Percentiles rank a stretch among this genome's conserved stretches.
Evolutionary conservation across 2,113 vertebrate species (phyloP).

Genomic region (Cebidichthys violaceus): DNA sequence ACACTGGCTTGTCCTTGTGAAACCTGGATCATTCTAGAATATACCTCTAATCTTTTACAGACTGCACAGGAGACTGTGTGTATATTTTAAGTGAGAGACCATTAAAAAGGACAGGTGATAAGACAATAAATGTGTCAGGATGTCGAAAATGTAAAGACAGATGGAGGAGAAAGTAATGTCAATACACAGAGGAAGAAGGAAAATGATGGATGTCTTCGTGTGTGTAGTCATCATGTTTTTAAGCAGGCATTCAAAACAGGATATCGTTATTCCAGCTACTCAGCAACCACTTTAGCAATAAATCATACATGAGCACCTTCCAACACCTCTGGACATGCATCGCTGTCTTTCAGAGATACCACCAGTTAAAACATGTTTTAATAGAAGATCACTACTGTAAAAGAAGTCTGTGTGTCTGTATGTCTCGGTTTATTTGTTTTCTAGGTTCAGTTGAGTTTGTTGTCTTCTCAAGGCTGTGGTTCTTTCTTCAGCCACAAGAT

Average conservation of each 20-base stretch:
- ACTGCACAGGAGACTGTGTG: conserved; percentile 2
- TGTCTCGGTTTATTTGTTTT: conserved; percentile 42
- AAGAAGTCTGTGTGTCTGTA: conserved; percentile 69
- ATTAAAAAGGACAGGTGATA: conserved; percentile 14
- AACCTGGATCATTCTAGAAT: conserved; percentile 10
- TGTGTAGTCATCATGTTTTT: conserved; percentile 22
- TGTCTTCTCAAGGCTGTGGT: conserved; percentile 75
- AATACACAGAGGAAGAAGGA: conserved; percentile 21
- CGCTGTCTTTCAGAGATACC: conserved; percentile 78
- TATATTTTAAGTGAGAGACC: conserved; percentile 22
- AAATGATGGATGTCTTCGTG: conserved; percentile 32
- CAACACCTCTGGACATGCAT: conserved; percentile 70
- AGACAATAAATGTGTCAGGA: conserved; percentile 22
- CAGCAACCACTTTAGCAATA: conserved; percentile 32
- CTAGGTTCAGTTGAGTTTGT: conserved; percentile 62
- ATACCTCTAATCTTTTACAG: neutral
- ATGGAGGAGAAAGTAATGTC: conserved; percentile 23
- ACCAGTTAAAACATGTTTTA: conserved; percentile 75
- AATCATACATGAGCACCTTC: conserved; percentile 36
- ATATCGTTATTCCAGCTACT: conserved; percentile 28
- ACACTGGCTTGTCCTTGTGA: neutral
- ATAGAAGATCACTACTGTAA: conserved; percentile 82
- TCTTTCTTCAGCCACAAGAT: conserved; percentile 71
- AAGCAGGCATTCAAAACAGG: conserved; percentile 43
- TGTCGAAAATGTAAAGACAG: conserved; percentile 19